Evolutionary conservation across 1,140 invertebrate genomes (phyloP), one percentile per base, ranked within the genome.

Genomic region (Camponotus vicinus): DNA sequence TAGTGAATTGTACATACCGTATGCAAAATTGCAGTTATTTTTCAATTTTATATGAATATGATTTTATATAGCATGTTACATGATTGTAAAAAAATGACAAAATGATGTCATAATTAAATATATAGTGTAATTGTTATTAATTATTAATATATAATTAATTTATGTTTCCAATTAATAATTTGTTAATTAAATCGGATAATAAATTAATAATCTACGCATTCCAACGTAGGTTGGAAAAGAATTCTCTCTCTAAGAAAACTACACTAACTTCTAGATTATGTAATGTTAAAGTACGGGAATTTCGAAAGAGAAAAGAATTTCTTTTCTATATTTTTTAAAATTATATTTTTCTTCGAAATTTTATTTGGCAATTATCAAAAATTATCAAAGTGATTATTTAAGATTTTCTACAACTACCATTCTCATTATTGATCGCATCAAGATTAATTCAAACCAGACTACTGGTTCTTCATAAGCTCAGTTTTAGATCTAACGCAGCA

Each of bases 1-100:
- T n/a, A 52, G 27, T 49, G 55, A 85, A 86, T 89, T 49, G 78
- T 79, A 32, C 57, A 70, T 11, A 55, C 59, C 42, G 49, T 57
- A 59, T 71, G 34, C 21, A 71, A 59, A 78, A 34, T 21, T 27
- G 21, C 21, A 61, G 52, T 15, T 79, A 79, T 34, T 49, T 82
- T 40, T 34, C 67, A 82, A 69, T 82, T 55, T 37, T 40, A 45
- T 21, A 34, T 40, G 34, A 21, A 82, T 27, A 82, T 13, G 55
- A n/a, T 45, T 82, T 82, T 82, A 40, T 69, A 45, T 61, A 61
- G 55, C 67, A 61, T 40, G 55, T 73, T 21, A 21, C 40, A n/a
- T 13, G 45, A 34, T 4, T 3, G 18, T 4, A 42, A 45, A 27
- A 57, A 59, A 82, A 61, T 73, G 6, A 32, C n/a, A 18, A 40